Conservation (phyloP, 2,113 vertebrate species). For the Phyllostomus discolor region DNA sequence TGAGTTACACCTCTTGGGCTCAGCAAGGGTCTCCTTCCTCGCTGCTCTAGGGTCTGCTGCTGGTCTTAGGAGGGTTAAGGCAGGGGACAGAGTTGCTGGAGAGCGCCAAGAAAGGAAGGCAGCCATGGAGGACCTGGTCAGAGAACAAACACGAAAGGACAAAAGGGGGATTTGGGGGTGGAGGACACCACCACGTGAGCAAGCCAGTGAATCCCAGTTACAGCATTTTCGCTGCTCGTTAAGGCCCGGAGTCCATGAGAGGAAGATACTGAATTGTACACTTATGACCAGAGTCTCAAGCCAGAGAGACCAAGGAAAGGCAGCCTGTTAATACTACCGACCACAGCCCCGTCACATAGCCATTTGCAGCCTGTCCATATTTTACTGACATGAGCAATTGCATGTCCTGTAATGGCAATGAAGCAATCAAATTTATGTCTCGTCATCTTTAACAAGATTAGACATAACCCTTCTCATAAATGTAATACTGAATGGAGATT, state of each 20-base stretch:
- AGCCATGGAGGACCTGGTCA: not conserved
- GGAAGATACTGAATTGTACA: not conserved
- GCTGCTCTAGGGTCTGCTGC: not conserved
- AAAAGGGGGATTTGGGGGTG: not conserved
- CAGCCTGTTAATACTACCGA: not conserved
- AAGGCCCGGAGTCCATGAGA: not conserved
- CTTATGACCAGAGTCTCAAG: not conserved
- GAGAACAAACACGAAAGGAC: not conserved
- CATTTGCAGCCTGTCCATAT: slow-evolving; percentile 51
- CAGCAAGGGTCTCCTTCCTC: rapidly evolving
- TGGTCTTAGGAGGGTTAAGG: not conserved
- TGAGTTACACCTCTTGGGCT: rapidly evolving
- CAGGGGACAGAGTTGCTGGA: not conserved
- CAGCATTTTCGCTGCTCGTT: not conserved
- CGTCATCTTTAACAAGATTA: slow-evolving; percentile 75
- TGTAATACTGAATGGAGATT: slow-evolving; percentile 59
- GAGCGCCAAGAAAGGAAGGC: not conserved
- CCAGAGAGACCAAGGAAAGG: not conserved
- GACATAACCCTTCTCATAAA: slow-evolving; percentile 73
- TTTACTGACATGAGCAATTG: slow-evolving; percentile 70
- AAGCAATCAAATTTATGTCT: slow-evolving; percentile 74
- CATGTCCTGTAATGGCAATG: slow-evolving; percentile 65
- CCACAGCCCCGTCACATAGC: slow-evolving; percentile 22
- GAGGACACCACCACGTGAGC: not conserved
- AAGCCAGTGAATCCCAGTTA: rapidly evolving